Conservation (phyloP, 2,888 invertebrate genomes). For the Caenorhabditis virilis region DNA sequence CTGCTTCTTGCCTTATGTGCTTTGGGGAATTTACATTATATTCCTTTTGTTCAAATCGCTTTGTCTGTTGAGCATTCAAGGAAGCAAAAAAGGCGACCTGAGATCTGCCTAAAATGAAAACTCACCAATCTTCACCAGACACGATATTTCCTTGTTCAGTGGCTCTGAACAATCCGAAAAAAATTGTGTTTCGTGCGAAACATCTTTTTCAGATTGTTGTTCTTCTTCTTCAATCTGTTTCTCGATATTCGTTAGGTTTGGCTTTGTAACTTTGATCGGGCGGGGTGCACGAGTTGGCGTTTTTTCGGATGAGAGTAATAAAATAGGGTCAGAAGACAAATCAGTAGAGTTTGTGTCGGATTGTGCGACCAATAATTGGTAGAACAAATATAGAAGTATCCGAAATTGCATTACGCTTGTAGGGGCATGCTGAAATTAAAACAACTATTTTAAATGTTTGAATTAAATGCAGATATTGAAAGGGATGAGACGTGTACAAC, state of each 20-base stretch:
- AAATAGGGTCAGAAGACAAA: constrained; percentile 14
- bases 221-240: not conserved
- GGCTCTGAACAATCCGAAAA: constrained; percentile 55
- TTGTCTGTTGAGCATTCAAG: too few relatives aligned
- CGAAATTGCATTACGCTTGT: too few relatives aligned
- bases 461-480: too few relatives aligned
- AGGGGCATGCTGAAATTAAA: too few relatives aligned
- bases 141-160: constrained; percentile 55
- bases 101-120: not conserved
- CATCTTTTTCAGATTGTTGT: not conserved
- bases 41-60: not conserved
- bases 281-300: constrained; percentile 27
- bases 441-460: too few relatives aligned
- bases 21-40: not conserved
- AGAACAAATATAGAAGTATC: too few relatives aligned
- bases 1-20: not conserved
- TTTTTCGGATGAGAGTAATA: constrained; percentile 20
- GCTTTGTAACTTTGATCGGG: constrained; percentile 5
- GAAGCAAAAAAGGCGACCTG: not conserved
- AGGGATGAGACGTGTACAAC: too few relatives aligned
- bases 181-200: constrained; percentile 10
- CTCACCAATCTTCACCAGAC: constrained; percentile 53
- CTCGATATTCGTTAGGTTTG: not conserved
- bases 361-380: constrained; percentile 8
- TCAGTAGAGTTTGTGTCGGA: constrained; percentile 19